Evolutionary conservation across 1,140 invertebrate genomes (phyloP).

Genomic region (Caenorhabditis tropicalis): DNA sequence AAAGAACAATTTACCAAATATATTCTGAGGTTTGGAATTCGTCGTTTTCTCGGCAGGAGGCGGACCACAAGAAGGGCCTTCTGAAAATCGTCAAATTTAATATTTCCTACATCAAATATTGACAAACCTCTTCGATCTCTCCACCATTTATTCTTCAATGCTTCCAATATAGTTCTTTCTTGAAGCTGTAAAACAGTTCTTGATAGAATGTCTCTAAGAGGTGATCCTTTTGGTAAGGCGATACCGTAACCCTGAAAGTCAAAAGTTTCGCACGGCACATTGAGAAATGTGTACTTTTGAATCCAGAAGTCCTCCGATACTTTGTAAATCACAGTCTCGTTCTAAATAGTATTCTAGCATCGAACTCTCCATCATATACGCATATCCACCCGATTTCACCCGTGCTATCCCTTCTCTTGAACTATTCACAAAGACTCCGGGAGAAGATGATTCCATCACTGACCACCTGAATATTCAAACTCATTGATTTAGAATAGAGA

Average conservation of each 20-base stretch:
- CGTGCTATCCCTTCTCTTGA: conserved; percentile 85
- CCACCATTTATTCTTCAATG: conserved; percentile 88
- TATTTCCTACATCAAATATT: not conserved
- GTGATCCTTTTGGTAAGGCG: conserved; percentile 77
- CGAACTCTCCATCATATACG: conserved; percentile 86
- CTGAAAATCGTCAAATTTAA: not conserved
- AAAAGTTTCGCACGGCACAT: no score
- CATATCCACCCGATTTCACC: conserved; percentile 78
- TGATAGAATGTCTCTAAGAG: conserved; percentile 80
- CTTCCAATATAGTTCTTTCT: conserved; percentile 81
- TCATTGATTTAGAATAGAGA: not conserved
- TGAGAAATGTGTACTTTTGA: conserved; percentile 81
- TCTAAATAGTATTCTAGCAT: conserved; percentile 82
- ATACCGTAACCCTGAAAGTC: conserved; percentile 67
- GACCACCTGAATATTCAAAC: conserved; percentile 75
- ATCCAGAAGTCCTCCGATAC: conserved; percentile 82
- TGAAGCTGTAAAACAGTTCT: conserved; percentile 82
- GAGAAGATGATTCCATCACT: conserved; percentile 77
- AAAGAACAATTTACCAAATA: conserved; percentile 45
- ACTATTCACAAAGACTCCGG: conserved; percentile 81
- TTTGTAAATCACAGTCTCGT: conserved; percentile 80
- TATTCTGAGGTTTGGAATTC: conserved; percentile 45
- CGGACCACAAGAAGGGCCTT: conserved; percentile 49
- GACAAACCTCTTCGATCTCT: conserved; percentile 62
- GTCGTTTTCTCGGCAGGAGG: conserved; percentile 35